These are phyloP conservation scores for Cryptocephalus primarius DNA, from an alignment of 2,888 invertebrate species.

Conservation along the genomic window DNA sequence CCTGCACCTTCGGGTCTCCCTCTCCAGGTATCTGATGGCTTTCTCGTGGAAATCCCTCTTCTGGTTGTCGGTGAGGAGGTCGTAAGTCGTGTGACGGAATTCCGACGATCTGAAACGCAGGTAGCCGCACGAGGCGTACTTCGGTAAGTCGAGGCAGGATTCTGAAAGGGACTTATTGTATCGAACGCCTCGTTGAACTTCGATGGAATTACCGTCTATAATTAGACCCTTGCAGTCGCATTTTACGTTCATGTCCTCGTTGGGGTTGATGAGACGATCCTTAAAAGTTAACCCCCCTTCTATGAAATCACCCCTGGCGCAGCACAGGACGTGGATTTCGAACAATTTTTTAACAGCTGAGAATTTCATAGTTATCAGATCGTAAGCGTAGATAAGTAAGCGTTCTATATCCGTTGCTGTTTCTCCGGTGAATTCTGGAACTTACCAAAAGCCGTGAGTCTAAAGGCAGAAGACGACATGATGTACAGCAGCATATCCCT, in stretches of 20 bases:
- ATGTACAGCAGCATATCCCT: constrained; percentile 48
- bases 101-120: constrained; percentile 47
- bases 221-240: constrained; percentile 37
- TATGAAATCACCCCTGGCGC: constrained; percentile 50
- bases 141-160: constrained; percentile 42
- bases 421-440: no score
- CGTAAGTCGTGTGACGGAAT: constrained; percentile 50
- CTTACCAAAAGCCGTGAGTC: constrained; percentile 44
- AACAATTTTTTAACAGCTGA: constrained; percentile 49
- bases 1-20: constrained; percentile 45
- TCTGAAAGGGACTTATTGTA: constrained; percentile 36
- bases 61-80: constrained; percentile 50
- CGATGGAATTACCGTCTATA: constrained; percentile 27
- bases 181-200: neutral
- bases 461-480: constrained; percentile 38
- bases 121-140: constrained; percentile 51
- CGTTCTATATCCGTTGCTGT: no score
- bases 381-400: no score
- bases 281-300: constrained; percentile 32
- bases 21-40: constrained; percentile 47
- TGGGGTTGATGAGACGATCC: constrained; percentile 26
- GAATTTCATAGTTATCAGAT: constrained; percentile 9
- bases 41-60: constrained; percentile 50
- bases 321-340: constrained; percentile 47
- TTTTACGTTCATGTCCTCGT: constrained; percentile 24